Percentiles rank a stretch among this genome's conserved stretches.
Evolutionary conservation across 1,140 invertebrate genomes (phyloP).

Genomic region (Drosophila sproati): DNA sequence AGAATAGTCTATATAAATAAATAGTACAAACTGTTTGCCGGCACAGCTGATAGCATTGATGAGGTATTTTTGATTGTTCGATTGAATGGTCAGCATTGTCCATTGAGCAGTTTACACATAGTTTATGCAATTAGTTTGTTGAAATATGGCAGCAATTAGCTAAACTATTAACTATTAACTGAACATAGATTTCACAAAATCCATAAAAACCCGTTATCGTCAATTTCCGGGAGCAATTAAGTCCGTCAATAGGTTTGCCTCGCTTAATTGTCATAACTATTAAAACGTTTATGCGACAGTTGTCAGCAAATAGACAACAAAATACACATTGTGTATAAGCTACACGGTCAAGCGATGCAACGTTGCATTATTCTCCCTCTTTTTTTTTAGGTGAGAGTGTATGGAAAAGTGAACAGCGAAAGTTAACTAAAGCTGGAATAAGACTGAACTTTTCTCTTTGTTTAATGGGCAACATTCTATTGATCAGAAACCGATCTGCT

Average conservation of each 20-base stretch:
- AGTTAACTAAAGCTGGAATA: not conserved
- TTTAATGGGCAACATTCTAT: no score
- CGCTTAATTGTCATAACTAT: constrained; percentile 29
- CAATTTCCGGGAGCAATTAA: constrained; percentile 17
- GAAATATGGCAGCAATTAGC: not conserved
- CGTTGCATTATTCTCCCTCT: not conserved
- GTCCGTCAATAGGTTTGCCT: not conserved
- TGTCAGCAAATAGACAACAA: constrained; percentile 4
- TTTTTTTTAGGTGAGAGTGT: not conserved
- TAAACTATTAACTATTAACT: not conserved
- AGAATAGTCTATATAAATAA: not conserved
- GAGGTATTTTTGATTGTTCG: not conserved
- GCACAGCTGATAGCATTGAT: constrained; percentile 20
- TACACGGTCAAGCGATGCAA: constrained; percentile 17
- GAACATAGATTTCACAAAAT: constrained; percentile 13
- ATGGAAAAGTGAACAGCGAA: not conserved
- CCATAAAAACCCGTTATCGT: constrained; percentile 8
- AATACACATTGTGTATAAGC: constrained; percentile 19
- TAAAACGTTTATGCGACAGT: constrained; percentile 16
- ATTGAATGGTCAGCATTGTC: constrained; percentile 10
- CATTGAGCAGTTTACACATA: not conserved
- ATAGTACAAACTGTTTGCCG: not conserved
- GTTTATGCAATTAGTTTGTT: constrained; percentile 1
- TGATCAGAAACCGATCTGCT: no score
- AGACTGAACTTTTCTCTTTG: no score